Evolutionary conservation across 1,140 invertebrate genomes (phyloP).

Genomic region (Apis laboriosa): DNA sequence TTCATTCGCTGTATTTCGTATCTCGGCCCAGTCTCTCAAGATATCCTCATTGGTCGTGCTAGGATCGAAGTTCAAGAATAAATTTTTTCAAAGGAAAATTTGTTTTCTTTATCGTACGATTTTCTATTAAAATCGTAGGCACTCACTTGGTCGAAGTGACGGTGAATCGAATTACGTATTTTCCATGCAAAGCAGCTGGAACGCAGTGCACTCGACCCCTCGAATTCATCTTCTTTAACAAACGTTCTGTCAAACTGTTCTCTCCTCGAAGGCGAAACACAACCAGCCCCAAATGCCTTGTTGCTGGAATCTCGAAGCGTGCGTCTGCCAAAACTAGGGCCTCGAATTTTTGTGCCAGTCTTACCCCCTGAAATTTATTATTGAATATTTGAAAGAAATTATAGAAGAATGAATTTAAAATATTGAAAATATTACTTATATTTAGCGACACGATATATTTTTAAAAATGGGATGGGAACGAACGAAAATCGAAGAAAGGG

Average conservation of each 20-base stretch:
- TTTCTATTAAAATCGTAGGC: too few species aligned
- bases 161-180: conserved; percentile 95
- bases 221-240: conserved; percentile 93
- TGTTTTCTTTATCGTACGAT: not conserved
- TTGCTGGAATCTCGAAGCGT: conserved; percentile 94
- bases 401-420: not conserved
- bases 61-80: not conserved
- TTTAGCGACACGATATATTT: not conserved
- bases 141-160: conserved; percentile 91
- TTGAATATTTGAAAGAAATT: not conserved
- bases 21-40: conserved; percentile 94
- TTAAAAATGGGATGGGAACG: not conserved
- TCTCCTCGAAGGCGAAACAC: conserved; percentile 94
- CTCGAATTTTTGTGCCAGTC: conserved; percentile 95
- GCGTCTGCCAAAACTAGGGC: conserved; percentile 89
- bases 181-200: conserved; percentile 93
- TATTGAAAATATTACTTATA: not conserved
- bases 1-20: conserved; percentile 88
- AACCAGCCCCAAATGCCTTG: conserved; percentile 94
- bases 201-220: conserved; percentile 94
- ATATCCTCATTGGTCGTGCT: conserved; percentile 94
- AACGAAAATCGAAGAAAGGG: not conserved
- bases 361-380: conserved; percentile 82
- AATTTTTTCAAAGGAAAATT: not conserved
- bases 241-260: conserved; percentile 91